Conservation (phyloP, 2,797 vertebrate species). For the Okamejei kenojei region DNA sequence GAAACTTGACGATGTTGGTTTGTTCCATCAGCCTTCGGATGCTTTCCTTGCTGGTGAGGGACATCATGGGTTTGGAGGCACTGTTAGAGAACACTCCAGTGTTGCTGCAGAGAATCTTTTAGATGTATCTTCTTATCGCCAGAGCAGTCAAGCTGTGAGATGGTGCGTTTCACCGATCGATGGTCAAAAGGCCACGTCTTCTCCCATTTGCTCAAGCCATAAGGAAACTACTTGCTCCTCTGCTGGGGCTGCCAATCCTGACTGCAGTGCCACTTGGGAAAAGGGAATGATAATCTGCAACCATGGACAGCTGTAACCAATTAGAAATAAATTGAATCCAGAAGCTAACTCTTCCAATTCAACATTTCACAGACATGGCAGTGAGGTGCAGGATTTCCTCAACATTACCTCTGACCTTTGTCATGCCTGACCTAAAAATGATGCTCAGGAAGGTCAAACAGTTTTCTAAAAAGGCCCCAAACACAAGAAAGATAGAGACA, state of each 20-base stretch:
- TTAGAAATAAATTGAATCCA: slow-evolving; percentile 31
- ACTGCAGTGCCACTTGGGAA: not conserved
- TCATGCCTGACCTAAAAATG: not conserved
- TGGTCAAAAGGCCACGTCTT: not conserved
- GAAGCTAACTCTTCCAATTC: slow-evolving; percentile 13
- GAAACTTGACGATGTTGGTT: no score
- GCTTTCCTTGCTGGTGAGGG: no score
- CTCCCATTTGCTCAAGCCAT: not conserved
- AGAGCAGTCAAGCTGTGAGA: not conserved
- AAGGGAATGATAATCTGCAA: not conserved
- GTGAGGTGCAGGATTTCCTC: not conserved
- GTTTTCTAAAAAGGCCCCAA: not conserved
- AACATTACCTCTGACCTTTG: not conserved
- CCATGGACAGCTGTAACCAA: not conserved
- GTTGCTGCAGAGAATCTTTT: no score
- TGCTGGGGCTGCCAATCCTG: not conserved
- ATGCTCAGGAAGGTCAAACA: not conserved
- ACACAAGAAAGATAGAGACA: no score
- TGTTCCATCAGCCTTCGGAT: no score
- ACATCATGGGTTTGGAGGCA: no score
- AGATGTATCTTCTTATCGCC: no score
- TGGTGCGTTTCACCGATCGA: not conserved
- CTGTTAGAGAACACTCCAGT: no score
- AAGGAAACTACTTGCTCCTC: not conserved
- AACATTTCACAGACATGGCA: not conserved